phyloP scores from a whole-genome alignment of 1,140 invertebrate species.

The Ericerus pela region DNA sequence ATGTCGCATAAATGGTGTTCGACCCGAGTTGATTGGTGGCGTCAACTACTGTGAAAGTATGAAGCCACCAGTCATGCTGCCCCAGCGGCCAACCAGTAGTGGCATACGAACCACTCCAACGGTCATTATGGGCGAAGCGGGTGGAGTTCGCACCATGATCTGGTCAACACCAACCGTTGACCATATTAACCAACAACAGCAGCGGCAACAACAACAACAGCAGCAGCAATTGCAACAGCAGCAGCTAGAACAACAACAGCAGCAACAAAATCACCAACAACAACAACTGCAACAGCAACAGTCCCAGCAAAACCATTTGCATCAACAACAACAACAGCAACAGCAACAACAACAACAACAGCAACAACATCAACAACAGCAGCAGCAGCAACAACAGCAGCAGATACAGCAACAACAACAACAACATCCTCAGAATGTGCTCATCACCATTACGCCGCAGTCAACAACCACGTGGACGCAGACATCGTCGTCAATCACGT shows the following conservation, averaged over 20 bases:
- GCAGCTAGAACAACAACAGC: constrained; percentile 6
- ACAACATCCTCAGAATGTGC: constrained; percentile 33
- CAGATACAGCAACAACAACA: constrained; percentile 25
- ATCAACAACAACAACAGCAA: constrained; percentile 8
- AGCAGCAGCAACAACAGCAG: constrained; percentile 20
- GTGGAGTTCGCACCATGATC: constrained; percentile 78
- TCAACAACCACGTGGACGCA: constrained; percentile 20
- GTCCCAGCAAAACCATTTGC: too few relatives aligned
- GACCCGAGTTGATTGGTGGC: constrained; percentile 58
- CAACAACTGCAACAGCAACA: not conserved
- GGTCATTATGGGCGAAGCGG: constrained; percentile 79
- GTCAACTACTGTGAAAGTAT: constrained; percentile 32
- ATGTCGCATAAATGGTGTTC: constrained; percentile 34
- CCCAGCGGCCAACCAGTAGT: constrained; percentile 35
- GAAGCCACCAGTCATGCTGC: constrained; percentile 41
- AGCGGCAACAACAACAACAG: not conserved
- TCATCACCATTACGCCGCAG: constrained; percentile 35
- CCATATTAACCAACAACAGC: constrained; percentile 17
- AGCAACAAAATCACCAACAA: constrained; percentile 19
- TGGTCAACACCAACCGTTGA: constrained; percentile 53
- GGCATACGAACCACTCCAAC: constrained; percentile 43
- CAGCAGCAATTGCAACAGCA: too few relatives aligned
- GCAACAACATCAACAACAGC: constrained; percentile 18
- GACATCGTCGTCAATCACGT: constrained; percentile 17
- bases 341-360: constrained; percentile 14